Base-by-base conservation (phyloP, 2,797 vertebrate species). In the Delichon dasypus region DNA sequence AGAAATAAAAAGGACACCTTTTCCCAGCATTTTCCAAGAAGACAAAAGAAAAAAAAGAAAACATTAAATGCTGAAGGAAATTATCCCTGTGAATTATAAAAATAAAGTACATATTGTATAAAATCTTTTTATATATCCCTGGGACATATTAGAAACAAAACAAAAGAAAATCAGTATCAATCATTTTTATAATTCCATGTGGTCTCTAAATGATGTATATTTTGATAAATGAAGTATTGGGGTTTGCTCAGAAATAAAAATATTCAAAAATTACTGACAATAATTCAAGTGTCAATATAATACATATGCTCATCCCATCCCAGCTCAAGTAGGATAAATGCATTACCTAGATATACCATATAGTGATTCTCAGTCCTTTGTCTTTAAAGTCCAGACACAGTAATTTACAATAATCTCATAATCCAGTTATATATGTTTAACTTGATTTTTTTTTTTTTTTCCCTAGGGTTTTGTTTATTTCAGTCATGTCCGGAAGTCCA, bases 1-100 rank as follows among this genome's bases (percentile, higher is more conserved):
- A 30, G 1, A 38, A 44, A 67, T 4, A 42, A 4, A 32, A 32
- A 20, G 3, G 7, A 7, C 2, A 4, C 3, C 9, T 34, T 87
- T 82, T 81, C 10, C 11, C 23, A 50, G 1, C 4, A 12, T 32
- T 45, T 14, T 40, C n/a, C 26, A 13, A 27, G 7, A 38, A 55
- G 61, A 79, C 1, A 32, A 73, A 36, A 36, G 2, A 12, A 34
- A 58, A 51, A 0, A 51, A 0, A 10, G 45, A 55, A 58, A 30
- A 13, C 1, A 8, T 7, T 57, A 11, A 58, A 34, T n/a, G 4
- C 2, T 64, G 13, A 80, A 47, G 12, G 7, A 53, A 64, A 67
- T 21, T 0, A n/a, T 32, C 7, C n/a, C 40, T 53, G 4, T 60
- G 9, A 9, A 50, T 12, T 36, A 16, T 22, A 36, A 55, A 75